Conservation (phyloP, 2,113 vertebrate genomes). For the Microtus richardsoni region DNA sequence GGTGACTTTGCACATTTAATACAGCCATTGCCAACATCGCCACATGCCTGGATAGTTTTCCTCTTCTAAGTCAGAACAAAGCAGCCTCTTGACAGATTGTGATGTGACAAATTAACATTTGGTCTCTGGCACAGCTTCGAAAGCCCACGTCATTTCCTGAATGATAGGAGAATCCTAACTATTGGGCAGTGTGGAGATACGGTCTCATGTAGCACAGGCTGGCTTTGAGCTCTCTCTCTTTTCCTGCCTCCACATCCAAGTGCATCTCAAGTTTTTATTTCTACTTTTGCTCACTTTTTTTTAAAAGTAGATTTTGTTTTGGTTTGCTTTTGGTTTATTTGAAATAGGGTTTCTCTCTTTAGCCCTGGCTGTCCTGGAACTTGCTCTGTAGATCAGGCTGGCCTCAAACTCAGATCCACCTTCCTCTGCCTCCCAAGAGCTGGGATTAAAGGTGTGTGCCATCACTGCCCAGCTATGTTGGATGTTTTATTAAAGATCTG, state of each 20-base stretch:
- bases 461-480: neutral
- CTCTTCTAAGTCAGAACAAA: neutral
- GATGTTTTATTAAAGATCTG: neutral
- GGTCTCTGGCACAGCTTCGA: neutral
- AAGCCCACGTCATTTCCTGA: neutral
- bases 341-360: neutral
- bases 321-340: neutral
- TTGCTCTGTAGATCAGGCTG: neutral
- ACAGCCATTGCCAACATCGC: neutral
- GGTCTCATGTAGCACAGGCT: neutral
- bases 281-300: neutral
- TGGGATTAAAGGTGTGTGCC: neutral
- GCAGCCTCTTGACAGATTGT: neutral
- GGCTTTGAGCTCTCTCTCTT: neutral
- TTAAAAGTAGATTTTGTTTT: neutral
- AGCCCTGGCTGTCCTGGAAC: neutral
- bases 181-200: neutral
- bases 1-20: slow-evolving; percentile 38
- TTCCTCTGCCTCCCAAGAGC: neutral
- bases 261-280: neutral
- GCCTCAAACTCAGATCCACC: neutral
- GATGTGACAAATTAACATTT: neutral
- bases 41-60: neutral
- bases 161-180: neutral
- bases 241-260: neutral